phyloP scores from a whole-genome alignment of 2,888 invertebrate genomes.

The Eupithecia pulchellata region DNA sequence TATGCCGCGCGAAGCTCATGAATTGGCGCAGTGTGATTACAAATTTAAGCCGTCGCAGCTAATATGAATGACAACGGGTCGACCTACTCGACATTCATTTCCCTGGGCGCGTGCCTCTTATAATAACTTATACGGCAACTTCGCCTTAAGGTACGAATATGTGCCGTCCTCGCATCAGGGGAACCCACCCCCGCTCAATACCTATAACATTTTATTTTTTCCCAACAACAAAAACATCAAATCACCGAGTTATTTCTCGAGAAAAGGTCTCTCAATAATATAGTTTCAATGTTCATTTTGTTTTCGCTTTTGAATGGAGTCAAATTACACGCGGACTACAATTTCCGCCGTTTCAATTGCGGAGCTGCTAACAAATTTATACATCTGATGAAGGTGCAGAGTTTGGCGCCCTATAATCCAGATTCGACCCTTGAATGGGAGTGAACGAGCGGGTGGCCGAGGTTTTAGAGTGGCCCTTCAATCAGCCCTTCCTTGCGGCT shows the following conservation, averaged over 20 bases:
- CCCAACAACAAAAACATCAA: constrained; percentile 41
- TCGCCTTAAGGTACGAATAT: constrained; percentile 77
- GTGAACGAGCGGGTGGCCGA: constrained; percentile 83
- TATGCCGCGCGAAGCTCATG: constrained; percentile 63
- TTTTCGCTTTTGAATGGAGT: constrained; percentile 66
- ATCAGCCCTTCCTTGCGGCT: constrained; percentile 80
- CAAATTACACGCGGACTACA: constrained; percentile 72
- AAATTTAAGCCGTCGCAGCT: constrained; percentile 83
- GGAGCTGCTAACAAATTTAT: constrained; percentile 76
- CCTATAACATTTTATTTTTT: constrained; percentile 29
- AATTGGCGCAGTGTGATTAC: constrained; percentile 80
- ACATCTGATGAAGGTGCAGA: constrained; percentile 83
- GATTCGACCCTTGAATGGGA: constrained; percentile 83
- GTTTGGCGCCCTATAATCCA: constrained; percentile 84
- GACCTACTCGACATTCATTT: constrained; percentile 84
- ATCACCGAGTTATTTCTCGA: constrained; percentile 37
- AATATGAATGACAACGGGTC: constrained; percentile 85
- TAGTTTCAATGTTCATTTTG: constrained; percentile 56
- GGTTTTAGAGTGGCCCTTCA: constrained; percentile 85
- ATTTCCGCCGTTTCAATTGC: constrained; percentile 75
- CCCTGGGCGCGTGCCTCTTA: constrained; percentile 83
- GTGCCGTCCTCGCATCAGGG: constrained; percentile 50
- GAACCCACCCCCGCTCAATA: constrained; percentile 49
- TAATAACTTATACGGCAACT: constrained; percentile 83
- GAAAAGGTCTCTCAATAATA: constrained; percentile 48